These are phyloP conservation scores for Petrocephalus microphthalmus DNA, from an alignment of 2,113 vertebrate genomes.

Conservation along the genomic window DNA sequence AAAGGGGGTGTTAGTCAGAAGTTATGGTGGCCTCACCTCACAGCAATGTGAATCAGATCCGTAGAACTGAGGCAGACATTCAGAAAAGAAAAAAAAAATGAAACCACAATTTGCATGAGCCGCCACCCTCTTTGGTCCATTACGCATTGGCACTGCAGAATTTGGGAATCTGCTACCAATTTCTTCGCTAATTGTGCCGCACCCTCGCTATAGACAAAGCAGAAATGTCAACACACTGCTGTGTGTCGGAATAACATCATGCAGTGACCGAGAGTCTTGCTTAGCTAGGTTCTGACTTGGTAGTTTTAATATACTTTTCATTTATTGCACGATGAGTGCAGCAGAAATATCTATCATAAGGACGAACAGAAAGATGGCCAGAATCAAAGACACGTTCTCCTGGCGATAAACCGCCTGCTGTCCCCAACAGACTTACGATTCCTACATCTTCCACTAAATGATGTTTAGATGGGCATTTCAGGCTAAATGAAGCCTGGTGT, in stretches of 20 bases:
- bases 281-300: background rate
- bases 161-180: background rate
- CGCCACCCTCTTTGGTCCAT: background rate
- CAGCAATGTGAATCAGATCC: background rate
- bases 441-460: background rate
- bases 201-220: background rate
- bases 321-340: background rate
- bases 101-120: background rate
- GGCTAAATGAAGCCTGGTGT: background rate
- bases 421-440: background rate
- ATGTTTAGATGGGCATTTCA: background rate
- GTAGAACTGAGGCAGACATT: background rate
- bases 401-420: background rate
- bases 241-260: too few relatives aligned
- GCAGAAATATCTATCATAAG: background rate
- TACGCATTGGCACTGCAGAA: background rate
- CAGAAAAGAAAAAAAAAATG: background rate
- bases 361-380: too few relatives aligned
- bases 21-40: background rate
- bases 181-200: background rate
- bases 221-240: background rate
- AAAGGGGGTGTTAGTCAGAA: conserved; percentile 10
- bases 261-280: background rate
- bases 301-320: background rate
- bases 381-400: background rate